Base-by-base conservation (phyloP, 2,113 vertebrate genomes). In the Malurus cyaneus region DNA sequence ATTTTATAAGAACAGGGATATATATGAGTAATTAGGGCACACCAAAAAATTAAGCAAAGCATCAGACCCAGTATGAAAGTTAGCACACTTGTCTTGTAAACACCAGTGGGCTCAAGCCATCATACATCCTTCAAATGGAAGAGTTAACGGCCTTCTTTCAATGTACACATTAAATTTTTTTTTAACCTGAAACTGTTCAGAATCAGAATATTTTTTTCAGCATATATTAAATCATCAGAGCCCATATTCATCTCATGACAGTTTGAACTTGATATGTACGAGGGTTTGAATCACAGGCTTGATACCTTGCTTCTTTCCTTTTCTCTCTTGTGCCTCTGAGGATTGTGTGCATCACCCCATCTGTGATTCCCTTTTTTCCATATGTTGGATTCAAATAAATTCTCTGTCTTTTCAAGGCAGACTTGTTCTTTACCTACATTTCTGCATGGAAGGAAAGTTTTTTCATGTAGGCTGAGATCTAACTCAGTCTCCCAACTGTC, bases 381-480 rank as follows among this genome's bases (percentile, higher is more conserved):
- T 24, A 8, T 18, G 24, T 10, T 60, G 26, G 10, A 47, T 80
- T 80, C 10, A 61, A 86, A 61, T 18, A 77, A 90, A 69, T 50
- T 32, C 7, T n/a, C 7, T 28, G 16, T 41, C 14, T 74, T 80
- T 73, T 65, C 76, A 64, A 82, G 67, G 36, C 46, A 88, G 25
- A 17, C 24, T 62, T 26, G 19, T 41, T 56, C 24, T 87, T 59
- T 91, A 41, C 70, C 41, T 80, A 13, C 11, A 18, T 56, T 89
- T 84, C 41, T 79, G n/a, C 57, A 36, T 0, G 0, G 28, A 42
- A 62, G 26, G 32, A 77, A 46, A 78, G 8, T 4, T 41, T 36
- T 74, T 76, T 49, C 19, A 8, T 24, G 15, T 59, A 18, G 9
- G 0, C 0, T 1, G 1, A 84, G 12, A 14, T 69, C 21, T 31